A percentile compares a stretch with the other conserved stretches of the same genome.
Evolutionary conservation across 23 tunicate genomes (phyloP).

Genomic region (Trididemnum nubilum): DNA sequence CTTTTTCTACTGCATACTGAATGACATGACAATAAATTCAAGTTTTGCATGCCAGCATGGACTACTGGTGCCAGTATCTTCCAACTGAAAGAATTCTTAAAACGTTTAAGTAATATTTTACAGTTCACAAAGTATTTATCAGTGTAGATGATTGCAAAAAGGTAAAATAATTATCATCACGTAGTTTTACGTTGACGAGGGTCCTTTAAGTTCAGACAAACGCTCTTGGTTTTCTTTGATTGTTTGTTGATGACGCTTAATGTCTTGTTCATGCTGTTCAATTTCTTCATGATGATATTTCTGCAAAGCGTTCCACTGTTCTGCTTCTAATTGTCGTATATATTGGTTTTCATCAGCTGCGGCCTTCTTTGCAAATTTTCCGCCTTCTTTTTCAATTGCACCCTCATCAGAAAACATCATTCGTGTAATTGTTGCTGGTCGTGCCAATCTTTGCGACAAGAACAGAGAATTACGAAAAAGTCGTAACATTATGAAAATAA

Average conservation of each 20-base stretch:
- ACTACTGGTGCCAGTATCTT: too few species aligned
- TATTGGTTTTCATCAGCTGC: conserved; percentile 91
- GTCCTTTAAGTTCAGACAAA: conserved; percentile 28
- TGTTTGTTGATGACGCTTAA: conserved; percentile 59
- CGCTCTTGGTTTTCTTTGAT: conserved; percentile 64
- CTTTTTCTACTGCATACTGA: too few species aligned
- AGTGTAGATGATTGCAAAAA: too few species aligned
- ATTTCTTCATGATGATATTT: conserved; percentile 82
- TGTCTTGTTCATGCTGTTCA: conserved; percentile 66
- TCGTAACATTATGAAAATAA: conserved; percentile 50
- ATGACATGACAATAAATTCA: too few species aligned
- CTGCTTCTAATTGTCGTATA: conserved; percentile 69
- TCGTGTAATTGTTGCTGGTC: conserved; percentile 31
- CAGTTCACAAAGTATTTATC: too few species aligned
- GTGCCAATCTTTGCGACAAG: neutral
- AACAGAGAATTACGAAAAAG: conserved; percentile 23
- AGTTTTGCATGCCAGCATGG: too few species aligned
- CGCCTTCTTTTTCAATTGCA: conserved; percentile 71
- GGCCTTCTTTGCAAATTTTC: conserved; percentile 74
- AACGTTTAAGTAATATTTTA: too few species aligned
- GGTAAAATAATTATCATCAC: too few species aligned
- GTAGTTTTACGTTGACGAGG: neutral
- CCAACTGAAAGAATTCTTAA: too few species aligned
- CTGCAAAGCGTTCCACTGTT: conserved; percentile 73
- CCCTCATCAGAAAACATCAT: conserved; percentile 72